Base-by-base conservation (phyloP, 2,113 vertebrate species). In the Epinephelus lanceolatus region DNA sequence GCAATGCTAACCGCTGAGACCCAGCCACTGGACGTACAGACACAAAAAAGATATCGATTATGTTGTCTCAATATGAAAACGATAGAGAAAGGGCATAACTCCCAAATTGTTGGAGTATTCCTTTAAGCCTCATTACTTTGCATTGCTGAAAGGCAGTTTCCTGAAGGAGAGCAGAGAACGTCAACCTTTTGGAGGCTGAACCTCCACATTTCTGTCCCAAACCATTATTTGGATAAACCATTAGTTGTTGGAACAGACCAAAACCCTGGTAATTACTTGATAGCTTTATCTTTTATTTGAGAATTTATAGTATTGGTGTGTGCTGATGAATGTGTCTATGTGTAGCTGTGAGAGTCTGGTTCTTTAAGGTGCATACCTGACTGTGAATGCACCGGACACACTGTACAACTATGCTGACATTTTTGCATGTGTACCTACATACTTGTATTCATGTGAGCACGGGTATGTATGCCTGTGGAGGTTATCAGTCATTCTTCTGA, bases 401-500 rank as follows among this genome's bases (percentile, higher is more conserved):
- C 18, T 53, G 30, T 56, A 61, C 51, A 47, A 71, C 21, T 51
- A 40, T 18, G 40, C 27, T 42, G 63, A 27, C 40, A 67, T 42
- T 49, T 27, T 62, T 47, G 37, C 25, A 65, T 82, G 62, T 59
- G 15, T 40, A 59, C 9, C 7, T 33, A 33, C 40, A 57, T 33
- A 71, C 6, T 4, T 42, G 63, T 37, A 60, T 62, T 73, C 56
- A 53, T 69, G 72, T 63, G 53, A 69, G 63, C 11, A 53, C 52
- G 53, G 30, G 56, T 51, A 74, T 71, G 83, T 59, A 61, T 75
- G 61, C 57, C 69, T 80, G 85, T 82, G 91, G 92, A 91, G 92
- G 93, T 94, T 91, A 95, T 95, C 92, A 70, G 93, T 95, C 94
- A 95, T 94, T 94, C 92, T 92, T 81, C 88, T 93, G 93, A 95